These are phyloP conservation scores for Ictalurus furcatus DNA, from an alignment of 2,113 vertebrate species.

Conservation along the genomic window DNA sequence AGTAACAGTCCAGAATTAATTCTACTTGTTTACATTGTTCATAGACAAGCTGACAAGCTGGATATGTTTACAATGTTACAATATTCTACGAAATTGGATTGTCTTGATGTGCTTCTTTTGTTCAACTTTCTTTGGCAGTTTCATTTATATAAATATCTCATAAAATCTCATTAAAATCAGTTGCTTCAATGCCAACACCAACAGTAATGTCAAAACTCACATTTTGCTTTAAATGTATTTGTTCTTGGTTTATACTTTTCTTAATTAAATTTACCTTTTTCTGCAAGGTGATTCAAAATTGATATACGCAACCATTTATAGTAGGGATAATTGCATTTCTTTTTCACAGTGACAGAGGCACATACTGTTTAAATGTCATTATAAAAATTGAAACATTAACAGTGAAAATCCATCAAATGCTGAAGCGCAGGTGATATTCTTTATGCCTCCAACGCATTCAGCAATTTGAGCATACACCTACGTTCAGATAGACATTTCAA, in stretches of 20 bases:
- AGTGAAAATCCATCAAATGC: constrained; percentile 24
- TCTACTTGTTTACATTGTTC: neutral
- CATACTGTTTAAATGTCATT: constrained; percentile 41
- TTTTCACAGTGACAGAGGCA: constrained; percentile 28
- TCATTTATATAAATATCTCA: neutral
- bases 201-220: neutral
- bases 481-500: constrained; percentile 16
- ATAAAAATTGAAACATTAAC: constrained; percentile 35
- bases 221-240: constrained; percentile 4
- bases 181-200: neutral
- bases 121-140: neutral
- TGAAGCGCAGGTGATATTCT: constrained; percentile 1
- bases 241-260: constrained; percentile 22
- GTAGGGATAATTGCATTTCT: constrained; percentile 30
- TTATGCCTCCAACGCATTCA: neutral
- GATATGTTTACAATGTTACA: neutral
- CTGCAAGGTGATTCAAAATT: neutral
- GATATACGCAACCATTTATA: constrained; percentile 26
- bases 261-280: constrained; percentile 26
- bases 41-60: neutral
- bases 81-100: neutral
- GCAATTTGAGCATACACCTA: constrained; percentile 18
- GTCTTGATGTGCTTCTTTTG: neutral
- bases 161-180: neutral
- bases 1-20: neutral